A percentile compares a stretch with the other conserved stretches of the same genome.
Evolutionary conservation across 2,797 vertebrate genomes (phyloP).

Genomic region (Acipenser oxyrinchus): DNA sequence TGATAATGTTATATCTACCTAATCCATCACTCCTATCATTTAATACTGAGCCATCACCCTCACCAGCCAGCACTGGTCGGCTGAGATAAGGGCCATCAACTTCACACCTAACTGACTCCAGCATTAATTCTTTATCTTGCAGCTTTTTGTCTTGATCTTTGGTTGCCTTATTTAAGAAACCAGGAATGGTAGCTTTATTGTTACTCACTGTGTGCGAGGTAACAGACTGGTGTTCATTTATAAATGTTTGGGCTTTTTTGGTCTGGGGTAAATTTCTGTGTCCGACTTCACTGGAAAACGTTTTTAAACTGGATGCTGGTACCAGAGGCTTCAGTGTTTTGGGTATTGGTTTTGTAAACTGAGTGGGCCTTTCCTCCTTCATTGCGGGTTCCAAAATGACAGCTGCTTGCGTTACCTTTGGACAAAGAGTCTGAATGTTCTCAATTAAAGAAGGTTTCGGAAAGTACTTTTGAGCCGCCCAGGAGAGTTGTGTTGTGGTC

Average conservation of each 20-base stretch:
- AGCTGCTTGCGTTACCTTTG: conserved; percentile 13
- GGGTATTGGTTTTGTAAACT: conserved; percentile 7
- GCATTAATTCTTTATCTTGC: background rate
- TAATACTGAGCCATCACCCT: conserved; percentile 9
- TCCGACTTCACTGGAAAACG: background rate
- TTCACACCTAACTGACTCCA: background rate
- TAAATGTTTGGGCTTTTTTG: background rate
- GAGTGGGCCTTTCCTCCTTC: background rate
- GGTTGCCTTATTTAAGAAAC: background rate
- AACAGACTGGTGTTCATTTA: background rate
- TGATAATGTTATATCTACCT: conserved; percentile 2
- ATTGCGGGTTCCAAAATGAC: conserved; percentile 11
- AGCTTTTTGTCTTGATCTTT: background rate
- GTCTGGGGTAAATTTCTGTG: background rate
- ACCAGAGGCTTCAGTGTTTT: conserved; percentile 16
- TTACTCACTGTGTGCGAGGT: background rate
- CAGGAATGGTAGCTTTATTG: background rate
- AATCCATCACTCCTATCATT: conserved; percentile 6
- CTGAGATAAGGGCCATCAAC: background rate
- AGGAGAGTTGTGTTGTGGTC: conserved; percentile 19
- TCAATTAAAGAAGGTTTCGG: conserved; percentile 24
- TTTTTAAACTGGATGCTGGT: background rate
- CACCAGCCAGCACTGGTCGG: background rate
- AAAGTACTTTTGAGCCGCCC: conserved; percentile 26
- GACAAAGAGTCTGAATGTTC: conserved; percentile 16